Base-by-base conservation (phyloP, 1,140 invertebrate genomes). In the Drosophila asahinai region DNA sequence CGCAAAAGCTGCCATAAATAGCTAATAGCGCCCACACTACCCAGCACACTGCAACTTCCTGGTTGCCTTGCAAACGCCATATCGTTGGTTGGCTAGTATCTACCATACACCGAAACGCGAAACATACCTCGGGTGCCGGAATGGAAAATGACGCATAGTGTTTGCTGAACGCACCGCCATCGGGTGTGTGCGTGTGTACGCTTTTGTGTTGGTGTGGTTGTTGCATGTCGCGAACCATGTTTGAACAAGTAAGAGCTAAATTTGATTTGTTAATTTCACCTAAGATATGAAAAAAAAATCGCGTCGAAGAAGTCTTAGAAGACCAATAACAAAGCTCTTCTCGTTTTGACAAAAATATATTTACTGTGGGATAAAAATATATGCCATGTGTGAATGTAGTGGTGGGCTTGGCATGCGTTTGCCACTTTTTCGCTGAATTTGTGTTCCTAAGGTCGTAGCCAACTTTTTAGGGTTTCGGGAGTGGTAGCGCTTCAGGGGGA, bases 171-270 rank as follows among this genome's bases (percentile, higher is more conserved):
- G 40, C 19, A 11, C 36, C 47, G 36, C 22, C 19, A 70, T 47
- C 43, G 61, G 33, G 36, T 43, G 36, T 58, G 48, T 40, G 62
- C 52, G 61, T 45, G 42, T 43, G 36, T 61, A 40, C 43, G 48
- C 47, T 62, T 52, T 59, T 51, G 40, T 52, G 49, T 58, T 61
- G 30, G 52, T 76, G 57, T 62, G 54, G 48, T 75, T 72, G 76
- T 80, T 83, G 83, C 77, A 73, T 70, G 72, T 86, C 64, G 64
- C 60, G 80, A 67, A 68, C 64, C 64, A 86, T 86, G 83, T 74
- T 80, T 80, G 83, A 73, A 59, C 67, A 87, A 86, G 80, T 86
- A 86, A 87, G 80, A 70, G 48, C 55, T 17, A 48, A 77, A 77
- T 87, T 86, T 83, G 30, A 80, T 87, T 83, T 80, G 77, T 80